These are phyloP conservation scores for Pelagia noctiluca DNA, from an alignment of 30 jellyfish, hydroid and myxozoan genomes.

Conservation along the genomic window DNA sequence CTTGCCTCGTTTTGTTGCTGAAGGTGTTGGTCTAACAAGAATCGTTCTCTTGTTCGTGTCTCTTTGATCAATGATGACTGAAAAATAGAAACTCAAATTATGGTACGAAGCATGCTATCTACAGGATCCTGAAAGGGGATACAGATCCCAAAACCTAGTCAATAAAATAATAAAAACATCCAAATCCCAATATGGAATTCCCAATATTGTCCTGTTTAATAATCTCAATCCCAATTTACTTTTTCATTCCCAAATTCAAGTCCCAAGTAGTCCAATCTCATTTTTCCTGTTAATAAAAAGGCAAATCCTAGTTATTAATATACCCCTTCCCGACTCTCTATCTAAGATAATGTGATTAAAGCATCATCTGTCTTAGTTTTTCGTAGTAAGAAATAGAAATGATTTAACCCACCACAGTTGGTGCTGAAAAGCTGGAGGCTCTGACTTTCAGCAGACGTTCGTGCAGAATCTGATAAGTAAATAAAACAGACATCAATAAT, in stretches of 20 bases:
- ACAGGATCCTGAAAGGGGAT: neutral
- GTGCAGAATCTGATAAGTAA: constrained; percentile 17
- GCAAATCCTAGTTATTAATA: too few species aligned
- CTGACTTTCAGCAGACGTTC: constrained; percentile 43
- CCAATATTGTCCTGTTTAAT: too few species aligned
- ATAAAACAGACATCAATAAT: neutral
- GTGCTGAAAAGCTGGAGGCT: constrained; percentile 36
- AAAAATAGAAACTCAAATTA: neutral
- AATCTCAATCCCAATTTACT: too few species aligned
- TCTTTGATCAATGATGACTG: constrained; percentile 17
- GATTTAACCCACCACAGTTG: constrained; percentile 48
- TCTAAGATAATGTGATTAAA: too few species aligned
- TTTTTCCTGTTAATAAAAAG: too few species aligned
- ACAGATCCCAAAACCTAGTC: too few species aligned
- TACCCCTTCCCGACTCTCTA: too few species aligned
- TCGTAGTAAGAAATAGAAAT: neutral
- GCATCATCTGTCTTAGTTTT: too few species aligned
- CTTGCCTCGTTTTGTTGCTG: constrained; percentile 52
- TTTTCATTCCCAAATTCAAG: too few species aligned
- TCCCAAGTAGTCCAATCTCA: too few species aligned
- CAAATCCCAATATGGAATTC: too few species aligned
- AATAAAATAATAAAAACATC: too few species aligned
- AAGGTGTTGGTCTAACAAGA: constrained; percentile 13
- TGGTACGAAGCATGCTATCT: neutral
- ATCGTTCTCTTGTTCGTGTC: constrained; percentile 32